These are phyloP conservation scores for Hylia prasina DNA, from an alignment of 2,113 vertebrate genomes.

Conservation along the genomic window DNA sequence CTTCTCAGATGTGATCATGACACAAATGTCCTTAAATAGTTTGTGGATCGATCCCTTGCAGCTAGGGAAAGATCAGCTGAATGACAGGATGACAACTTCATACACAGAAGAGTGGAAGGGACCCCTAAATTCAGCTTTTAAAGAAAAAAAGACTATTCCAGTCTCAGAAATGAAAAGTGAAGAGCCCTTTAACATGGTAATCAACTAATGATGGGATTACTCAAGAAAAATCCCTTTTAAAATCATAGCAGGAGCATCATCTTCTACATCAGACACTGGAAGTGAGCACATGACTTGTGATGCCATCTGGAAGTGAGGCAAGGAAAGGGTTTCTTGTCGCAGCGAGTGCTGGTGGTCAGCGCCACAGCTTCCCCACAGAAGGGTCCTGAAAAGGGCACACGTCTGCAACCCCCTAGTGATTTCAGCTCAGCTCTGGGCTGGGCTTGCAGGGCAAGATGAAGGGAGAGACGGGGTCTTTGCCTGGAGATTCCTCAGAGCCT, in stretches of 20 bases:
- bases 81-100: background rate
- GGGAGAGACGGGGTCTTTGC: no score
- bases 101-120: background rate
- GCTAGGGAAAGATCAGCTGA: background rate
- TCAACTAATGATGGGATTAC: background rate
- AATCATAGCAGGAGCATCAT: background rate
- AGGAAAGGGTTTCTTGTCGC: background rate
- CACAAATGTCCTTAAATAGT: background rate
- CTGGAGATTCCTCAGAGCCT: no score
- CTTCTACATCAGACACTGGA: background rate
- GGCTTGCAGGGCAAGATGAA: no score
- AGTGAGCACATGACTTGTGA: background rate
- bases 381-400: no score
- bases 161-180: background rate
- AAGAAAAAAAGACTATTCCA: background rate
- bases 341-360: no score
- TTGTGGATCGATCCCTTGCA: background rate
- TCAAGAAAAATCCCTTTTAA: background rate
- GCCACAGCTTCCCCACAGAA: no score
- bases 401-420: no score
- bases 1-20: background rate
- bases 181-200: background rate
- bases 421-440: no score
- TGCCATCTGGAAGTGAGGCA: background rate
- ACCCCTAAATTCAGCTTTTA: background rate